Base-by-base conservation (phyloP, 30 jellyfish, hydroid and myxozoan species). In the Cassiopea andromeda region DNA sequence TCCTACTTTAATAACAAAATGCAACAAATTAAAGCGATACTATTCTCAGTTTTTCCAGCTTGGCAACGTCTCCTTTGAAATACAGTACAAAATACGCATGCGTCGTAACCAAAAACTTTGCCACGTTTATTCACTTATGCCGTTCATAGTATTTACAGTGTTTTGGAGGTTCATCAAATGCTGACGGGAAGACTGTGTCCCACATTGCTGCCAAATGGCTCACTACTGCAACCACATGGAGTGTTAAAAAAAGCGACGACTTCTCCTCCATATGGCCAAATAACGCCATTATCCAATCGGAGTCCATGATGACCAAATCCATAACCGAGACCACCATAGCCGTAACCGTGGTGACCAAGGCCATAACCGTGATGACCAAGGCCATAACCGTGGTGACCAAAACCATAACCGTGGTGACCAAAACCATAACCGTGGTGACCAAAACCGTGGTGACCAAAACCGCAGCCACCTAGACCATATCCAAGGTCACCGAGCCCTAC, bases 181-280 rank as follows among this genome's bases (percentile, higher is more conserved):
- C 64, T 54, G 73, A 9, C 8, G 73, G 73, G 15, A 5, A 14
- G 73, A 14, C 15, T 17, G 2, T 5, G 43, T 64, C 73, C 73
- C 73, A 64, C 15, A 17, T 64, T 27, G 43, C 12, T 49, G 50
- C 81, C 54, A 2, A 47, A 3, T 1, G 67, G 3, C 1, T 73
- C 82, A 44, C 90, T 60, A 14, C 48, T 72, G 85, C 94, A 87
- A 7, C 94, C 90, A 45, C 94, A 87, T 13, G 94, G 94, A 0
- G 90, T 64, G 71, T 83, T 43, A 47, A 73, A 77, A 75, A 17
- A 78, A n/a, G 43, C 57, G n/a, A 43, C 58, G 15, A 75, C 87
- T 15, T 59, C 61, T 7, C 85, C 86, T 15, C 75, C 81, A 69
- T 78, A 27, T 1, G 94, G 94, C 94, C 89, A 87, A 12, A 87